Evolutionary conservation across 2,888 invertebrate genomes (phyloP).

Genomic region (Hirtodrosophila cameraria): DNA sequence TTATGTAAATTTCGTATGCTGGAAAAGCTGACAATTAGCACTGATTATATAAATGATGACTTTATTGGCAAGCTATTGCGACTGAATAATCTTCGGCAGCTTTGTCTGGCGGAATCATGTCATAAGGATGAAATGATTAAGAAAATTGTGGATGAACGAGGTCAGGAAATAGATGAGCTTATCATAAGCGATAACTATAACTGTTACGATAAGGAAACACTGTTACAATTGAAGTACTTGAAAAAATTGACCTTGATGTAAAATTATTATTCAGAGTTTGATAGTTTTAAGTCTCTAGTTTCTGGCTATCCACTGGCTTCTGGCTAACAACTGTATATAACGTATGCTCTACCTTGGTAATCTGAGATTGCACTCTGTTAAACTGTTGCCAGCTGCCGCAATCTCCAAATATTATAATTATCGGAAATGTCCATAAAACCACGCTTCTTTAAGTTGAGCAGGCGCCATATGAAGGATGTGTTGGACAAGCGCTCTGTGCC

Average conservation of each 20-base stretch:
- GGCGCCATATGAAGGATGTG: conserved; percentile 4
- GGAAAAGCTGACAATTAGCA: conserved; percentile 17
- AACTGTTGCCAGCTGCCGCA: conserved; percentile 2
- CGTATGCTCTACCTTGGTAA: not conserved
- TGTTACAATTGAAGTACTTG: not conserved
- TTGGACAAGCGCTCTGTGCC: conserved; percentile 3
- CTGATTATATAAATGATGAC: no score
- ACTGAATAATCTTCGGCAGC: conserved; percentile 2
- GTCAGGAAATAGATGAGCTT: not conserved
- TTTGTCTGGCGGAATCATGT: not conserved
- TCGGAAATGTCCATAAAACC: conserved; percentile 4
- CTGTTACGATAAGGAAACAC: not conserved
- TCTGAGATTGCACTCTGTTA: conserved; percentile 32
- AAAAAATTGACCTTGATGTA: conserved; percentile 6
- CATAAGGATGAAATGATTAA: not conserved
- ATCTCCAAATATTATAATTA: conserved; percentile 20
- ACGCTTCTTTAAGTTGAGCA: conserved; percentile 6
- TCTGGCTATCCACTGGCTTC: not conserved
- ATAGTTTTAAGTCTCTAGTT: not conserved
- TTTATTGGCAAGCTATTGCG: no score
- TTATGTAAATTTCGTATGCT: not conserved
- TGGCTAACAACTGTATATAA: conserved; percentile 29
- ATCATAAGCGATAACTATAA: conserved; percentile 9
- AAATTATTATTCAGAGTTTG: not conserved
- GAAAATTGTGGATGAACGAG: conserved; percentile 4